These are phyloP conservation scores for Heliocidaris erythrogramma DNA, from an alignment of 35 echinoderm and acorn worm genomes.

Conservation along the genomic window DNA sequence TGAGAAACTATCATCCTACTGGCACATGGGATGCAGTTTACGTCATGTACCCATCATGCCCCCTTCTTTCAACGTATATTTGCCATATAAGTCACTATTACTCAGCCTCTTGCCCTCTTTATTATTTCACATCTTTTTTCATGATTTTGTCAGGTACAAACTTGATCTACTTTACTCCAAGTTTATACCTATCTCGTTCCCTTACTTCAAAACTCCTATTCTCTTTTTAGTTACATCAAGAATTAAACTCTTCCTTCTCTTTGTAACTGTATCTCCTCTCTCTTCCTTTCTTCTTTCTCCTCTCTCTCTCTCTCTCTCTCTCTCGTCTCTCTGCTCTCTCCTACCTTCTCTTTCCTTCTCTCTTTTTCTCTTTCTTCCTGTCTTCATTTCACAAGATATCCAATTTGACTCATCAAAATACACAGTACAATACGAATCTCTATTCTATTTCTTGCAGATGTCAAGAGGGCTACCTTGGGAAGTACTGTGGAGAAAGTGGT, in stretches of 20 bases:
- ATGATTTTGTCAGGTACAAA: neutral
- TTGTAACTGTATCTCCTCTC: neutral
- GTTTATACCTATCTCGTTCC: no score
- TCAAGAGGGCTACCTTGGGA: constrained; percentile 54
- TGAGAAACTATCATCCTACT: neutral
- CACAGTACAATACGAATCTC: neutral
- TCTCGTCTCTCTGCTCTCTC: neutral
- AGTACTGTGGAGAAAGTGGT: constrained; percentile 78
- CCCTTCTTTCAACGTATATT: neutral
- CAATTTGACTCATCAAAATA: neutral
- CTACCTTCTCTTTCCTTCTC: neutral
- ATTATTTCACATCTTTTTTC: neutral
- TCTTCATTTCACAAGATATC: neutral
- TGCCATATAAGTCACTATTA: neutral
- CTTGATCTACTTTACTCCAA: neutral
- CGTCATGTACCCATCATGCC: neutral
- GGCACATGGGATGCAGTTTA: neutral
- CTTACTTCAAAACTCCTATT: neutral
- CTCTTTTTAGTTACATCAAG: neutral
- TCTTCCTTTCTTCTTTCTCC: neutral
- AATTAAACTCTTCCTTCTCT: neutral
- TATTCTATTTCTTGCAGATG: constrained; percentile 59
- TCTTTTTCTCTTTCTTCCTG: neutral
- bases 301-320: neutral
- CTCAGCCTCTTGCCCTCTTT: neutral